These are phyloP conservation scores for Paracentrotus lividus DNA, from an alignment of 53 echinoderm and acorn worm species.

Conservation along the genomic window DNA sequence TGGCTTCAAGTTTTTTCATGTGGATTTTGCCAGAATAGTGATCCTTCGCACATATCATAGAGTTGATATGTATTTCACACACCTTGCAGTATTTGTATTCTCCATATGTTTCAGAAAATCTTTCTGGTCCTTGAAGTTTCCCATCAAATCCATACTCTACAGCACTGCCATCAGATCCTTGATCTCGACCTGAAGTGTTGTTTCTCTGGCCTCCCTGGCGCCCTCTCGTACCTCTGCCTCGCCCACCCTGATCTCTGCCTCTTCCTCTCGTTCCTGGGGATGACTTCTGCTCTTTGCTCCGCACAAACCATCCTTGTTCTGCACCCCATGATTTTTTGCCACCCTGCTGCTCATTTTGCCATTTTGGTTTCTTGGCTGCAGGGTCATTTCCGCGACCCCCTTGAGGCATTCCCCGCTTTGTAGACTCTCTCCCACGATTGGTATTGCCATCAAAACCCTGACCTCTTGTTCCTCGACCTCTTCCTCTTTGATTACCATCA, in stretches of 20 bases:
- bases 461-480: background rate
- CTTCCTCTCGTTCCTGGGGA: background rate
- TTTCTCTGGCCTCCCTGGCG: background rate
- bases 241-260: background rate
- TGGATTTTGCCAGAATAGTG: constrained; percentile 9
- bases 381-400: background rate
- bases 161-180: background rate
- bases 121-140: constrained; percentile 10
- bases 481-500: background rate
- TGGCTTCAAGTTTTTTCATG: background rate
- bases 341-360: constrained; percentile 24
- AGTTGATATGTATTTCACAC: background rate
- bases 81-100: background rate
- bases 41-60: background rate
- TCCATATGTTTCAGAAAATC: background rate
- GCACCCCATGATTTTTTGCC: background rate
- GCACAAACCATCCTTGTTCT: constrained; percentile 27
- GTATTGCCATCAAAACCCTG: background rate
- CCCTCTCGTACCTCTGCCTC: background rate
- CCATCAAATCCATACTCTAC: constrained; percentile 21
- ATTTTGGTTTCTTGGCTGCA: constrained; percentile 23
- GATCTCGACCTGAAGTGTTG: background rate
- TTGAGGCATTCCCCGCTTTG: constrained; percentile 11
- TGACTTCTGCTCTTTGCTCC: too few relatives aligned
- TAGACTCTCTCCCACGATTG: background rate